These are phyloP conservation scores for Acanthurus leucopareius DNA, from an alignment of 2,797 vertebrate genomes.

Conservation along the genomic window DNA sequence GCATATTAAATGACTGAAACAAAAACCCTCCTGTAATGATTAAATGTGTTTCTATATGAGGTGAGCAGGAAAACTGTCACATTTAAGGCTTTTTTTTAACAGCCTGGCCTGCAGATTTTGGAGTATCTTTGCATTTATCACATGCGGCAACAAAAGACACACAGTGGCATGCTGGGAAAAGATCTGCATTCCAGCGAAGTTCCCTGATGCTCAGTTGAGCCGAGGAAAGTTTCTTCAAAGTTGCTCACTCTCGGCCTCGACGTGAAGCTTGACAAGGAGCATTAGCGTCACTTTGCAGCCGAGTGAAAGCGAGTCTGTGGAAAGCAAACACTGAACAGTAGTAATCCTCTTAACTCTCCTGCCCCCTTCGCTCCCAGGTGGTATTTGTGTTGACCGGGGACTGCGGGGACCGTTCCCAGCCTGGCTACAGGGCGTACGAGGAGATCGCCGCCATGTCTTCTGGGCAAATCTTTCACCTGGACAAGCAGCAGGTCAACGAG, in stretches of 20 bases:
- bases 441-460: slow-evolving; percentile 96
- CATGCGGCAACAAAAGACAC: slow-evolving; percentile 35
- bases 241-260: slow-evolving; percentile 22
- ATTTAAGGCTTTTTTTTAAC: slow-evolving; percentile 6
- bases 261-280: slow-evolving; percentile 49
- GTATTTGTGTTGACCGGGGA: slow-evolving; percentile 97
- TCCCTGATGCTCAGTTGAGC: slow-evolving; percentile 33
- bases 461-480: slow-evolving; percentile 96
- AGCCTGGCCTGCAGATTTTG: neutral
- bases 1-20: neutral
- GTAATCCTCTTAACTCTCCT: slow-evolving; percentile 62
- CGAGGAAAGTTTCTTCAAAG: slow-evolving; percentile 39
- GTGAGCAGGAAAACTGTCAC: neutral
- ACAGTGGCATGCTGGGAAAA: slow-evolving; percentile 41
- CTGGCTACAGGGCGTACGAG: slow-evolving; percentile 93
- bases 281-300: slow-evolving; percentile 53
- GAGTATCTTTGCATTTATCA: slow-evolving; percentile 45
- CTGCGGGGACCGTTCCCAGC: slow-evolving; percentile 95
- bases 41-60: neutral
- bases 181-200: slow-evolving; percentile 53
- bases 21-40: neutral
- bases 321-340: slow-evolving; percentile 50
- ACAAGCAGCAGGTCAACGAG: slow-evolving; percentile 97
- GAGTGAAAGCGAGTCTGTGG: slow-evolving; percentile 27
- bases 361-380: slow-evolving; percentile 84